Percentiles rank a stretch among this genome's conserved stretches.
Evolutionary conservation across 92 coral and sea anemone species (phyloP).

Genomic region (Siderastrea radians): DNA sequence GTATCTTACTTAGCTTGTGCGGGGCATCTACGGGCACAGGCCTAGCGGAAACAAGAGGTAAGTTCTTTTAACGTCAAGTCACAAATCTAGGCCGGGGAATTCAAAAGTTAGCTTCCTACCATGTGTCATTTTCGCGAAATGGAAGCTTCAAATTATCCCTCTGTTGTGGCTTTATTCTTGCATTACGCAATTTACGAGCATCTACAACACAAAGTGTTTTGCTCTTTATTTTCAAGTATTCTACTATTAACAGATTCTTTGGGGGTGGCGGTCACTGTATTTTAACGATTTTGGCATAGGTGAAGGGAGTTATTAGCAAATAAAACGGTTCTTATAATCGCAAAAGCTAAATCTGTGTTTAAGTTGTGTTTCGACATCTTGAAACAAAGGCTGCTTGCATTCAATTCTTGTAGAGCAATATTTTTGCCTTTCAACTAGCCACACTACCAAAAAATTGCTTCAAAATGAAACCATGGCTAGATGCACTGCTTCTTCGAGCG

Average conservation of each 20-base stretch:
- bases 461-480: not conserved
- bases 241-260: not conserved
- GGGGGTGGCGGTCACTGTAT: not conserved
- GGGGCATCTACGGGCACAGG: not conserved
- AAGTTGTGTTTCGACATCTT: not conserved
- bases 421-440: not conserved
- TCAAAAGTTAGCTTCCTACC: not conserved
- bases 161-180: too few relatives aligned
- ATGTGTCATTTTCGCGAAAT: not conserved
- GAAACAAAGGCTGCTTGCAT: not conserved
- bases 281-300: too few relatives aligned
- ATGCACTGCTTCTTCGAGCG: not conserved
- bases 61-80: not conserved
- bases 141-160: too few relatives aligned
- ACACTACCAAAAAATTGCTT: not conserved
- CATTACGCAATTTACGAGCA: too few relatives aligned
- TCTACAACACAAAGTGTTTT: not conserved
- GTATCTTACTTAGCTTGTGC: not conserved
- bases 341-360: too few relatives aligned
- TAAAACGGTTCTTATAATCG: too few relatives aligned
- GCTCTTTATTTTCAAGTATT: not conserved
- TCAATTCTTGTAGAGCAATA: not conserved
- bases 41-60: conserved; percentile 16
- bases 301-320: too few relatives aligned
- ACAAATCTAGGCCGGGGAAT: not conserved